Conservation (phyloP, 2,113 vertebrate species). For the Gavia stellata region DNA sequence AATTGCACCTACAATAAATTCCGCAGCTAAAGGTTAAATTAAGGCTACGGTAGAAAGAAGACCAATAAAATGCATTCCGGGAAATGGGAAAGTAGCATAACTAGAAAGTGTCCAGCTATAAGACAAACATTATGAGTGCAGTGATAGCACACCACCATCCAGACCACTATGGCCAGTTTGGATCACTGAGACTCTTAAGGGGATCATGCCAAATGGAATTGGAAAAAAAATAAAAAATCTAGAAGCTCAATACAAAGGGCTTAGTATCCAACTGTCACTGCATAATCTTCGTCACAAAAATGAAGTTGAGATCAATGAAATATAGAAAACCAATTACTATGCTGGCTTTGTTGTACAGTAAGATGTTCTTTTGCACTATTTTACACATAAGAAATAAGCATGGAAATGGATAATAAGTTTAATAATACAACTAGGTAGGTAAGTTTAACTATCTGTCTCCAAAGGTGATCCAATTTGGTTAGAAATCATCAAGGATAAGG, state of each 20-base stretch:
- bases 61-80: background rate
- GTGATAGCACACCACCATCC: background rate
- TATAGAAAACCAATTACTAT: background rate
- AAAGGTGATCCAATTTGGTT: background rate
- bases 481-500: background rate
- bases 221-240: background rate
- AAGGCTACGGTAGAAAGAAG: background rate
- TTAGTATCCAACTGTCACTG: background rate
- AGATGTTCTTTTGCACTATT: background rate
- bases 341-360: background rate
- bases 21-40: background rate
- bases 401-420: background rate
- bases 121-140: background rate
- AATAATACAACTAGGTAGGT: background rate
- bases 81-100: background rate
- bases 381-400: background rate
- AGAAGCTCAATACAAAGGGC: background rate
- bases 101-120: background rate
- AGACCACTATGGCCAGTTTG: background rate
- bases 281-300: background rate
- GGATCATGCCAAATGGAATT: background rate
- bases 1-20: background rate
- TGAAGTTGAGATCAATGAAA: background rate
- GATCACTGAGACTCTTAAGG: background rate
- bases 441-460: background rate